Conservation (phyloP, 2,888 invertebrate genomes). For the Lepidochitona cinerea region DNA sequence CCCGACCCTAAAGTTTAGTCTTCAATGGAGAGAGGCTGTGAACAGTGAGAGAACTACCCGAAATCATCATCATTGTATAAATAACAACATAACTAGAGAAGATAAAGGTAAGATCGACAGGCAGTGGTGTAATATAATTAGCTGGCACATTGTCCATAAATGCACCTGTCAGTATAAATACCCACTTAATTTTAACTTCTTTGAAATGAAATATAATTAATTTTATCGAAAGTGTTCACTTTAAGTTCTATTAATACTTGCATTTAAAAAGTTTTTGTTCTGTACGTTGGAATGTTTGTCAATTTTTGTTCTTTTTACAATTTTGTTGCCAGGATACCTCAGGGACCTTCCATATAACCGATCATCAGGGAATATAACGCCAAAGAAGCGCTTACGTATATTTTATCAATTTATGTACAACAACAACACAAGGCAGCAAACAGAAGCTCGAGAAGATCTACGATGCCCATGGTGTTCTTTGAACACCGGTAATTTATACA, state of each 20-base stretch:
- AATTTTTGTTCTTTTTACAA: no score
- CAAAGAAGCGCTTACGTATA: constrained; percentile 77
- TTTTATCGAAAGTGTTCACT: no score
- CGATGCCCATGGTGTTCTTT: constrained; percentile 97
- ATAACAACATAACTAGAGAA: not conserved
- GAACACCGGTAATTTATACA: constrained; percentile 89
- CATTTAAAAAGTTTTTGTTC: no score
- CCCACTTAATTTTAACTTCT: no score
- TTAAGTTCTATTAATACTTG: no score
- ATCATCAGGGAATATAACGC: constrained; percentile 32
- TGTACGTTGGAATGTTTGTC: no score
- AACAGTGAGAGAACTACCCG: constrained; percentile 23
- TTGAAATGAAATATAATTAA: no score
- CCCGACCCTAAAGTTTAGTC: constrained; percentile 86
- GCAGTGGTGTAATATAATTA: not conserved
- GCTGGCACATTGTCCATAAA: no score
- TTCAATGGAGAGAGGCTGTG: constrained; percentile 79
- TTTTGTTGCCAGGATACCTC: not conserved
- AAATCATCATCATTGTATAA: not conserved
- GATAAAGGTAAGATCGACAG: not conserved
- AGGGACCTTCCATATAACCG: not conserved
- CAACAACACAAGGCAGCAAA: constrained; percentile 94
- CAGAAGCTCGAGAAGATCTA: constrained; percentile 92
- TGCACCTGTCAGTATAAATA: no score
- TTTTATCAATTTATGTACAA: constrained; percentile 97